phyloP scores from a whole-genome alignment of 2,113 vertebrate species.

The Thinocorus orbignyianus region DNA sequence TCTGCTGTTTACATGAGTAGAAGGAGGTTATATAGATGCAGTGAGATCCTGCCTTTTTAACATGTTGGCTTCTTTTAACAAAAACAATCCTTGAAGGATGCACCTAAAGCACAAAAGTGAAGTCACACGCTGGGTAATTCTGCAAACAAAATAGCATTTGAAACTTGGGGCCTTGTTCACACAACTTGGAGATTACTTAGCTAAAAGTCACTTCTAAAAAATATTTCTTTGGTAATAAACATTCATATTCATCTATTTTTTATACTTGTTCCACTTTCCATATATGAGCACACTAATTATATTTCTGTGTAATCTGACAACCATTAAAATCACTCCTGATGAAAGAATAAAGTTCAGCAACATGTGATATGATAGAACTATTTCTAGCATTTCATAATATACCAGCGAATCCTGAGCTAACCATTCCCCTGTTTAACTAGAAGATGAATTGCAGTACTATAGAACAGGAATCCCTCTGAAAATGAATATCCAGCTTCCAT shows the following conservation, averaged over 20 bases:
- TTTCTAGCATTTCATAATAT: neutral
- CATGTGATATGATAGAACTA: neutral
- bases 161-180: neutral
- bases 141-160: neutral
- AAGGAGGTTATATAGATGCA: neutral
- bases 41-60: neutral
- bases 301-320: neutral
- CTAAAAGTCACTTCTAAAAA: neutral
- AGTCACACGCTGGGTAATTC: neutral
- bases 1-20: neutral
- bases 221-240: neutral
- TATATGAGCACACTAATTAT: neutral
- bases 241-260: neutral
- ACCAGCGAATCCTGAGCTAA: neutral
- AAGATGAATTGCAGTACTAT: neutral
- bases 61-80: neutral
- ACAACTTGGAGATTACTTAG: neutral
- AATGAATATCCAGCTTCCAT: neutral
- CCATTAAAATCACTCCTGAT: neutral
- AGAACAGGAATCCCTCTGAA: neutral
- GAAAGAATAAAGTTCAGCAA: constrained; percentile 21
- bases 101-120: neutral
- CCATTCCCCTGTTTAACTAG: neutral
- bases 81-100: neutral
- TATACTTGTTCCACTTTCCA: neutral